phyloP scores from a whole-genome alignment of 2,888 invertebrate genomes.

The Trachelus stipa region DNA sequence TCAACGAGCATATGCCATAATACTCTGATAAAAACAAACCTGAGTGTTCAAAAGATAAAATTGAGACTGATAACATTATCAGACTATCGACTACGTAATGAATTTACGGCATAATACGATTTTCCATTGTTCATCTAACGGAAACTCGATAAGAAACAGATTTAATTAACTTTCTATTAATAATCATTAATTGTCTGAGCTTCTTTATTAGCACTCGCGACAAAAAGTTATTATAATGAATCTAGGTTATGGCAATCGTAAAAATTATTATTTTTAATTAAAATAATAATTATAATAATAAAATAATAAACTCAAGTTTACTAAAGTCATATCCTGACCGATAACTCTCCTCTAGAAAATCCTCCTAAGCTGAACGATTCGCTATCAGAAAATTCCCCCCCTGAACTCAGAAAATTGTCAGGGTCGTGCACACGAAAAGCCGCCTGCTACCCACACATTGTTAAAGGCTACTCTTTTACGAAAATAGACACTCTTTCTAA shows the following conservation, averaged over 20 bases:
- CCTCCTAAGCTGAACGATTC: not conserved
- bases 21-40: not conserved
- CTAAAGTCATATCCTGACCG: not conserved
- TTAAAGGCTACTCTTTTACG: not conserved
- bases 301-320: no score
- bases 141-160: not conserved
- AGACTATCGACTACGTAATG: not conserved
- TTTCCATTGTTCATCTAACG: not conserved
- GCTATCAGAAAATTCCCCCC: not conserved
- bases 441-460: not conserved
- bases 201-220: not conserved
- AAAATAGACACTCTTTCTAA: not conserved
- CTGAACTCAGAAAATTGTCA: not conserved
- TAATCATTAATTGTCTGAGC: not conserved
- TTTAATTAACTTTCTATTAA: not conserved
- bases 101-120: not conserved
- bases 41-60: not conserved
- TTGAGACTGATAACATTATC: not conserved
- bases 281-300: not conserved
- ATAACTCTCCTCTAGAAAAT: not conserved
- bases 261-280: not conserved
- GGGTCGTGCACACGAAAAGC: not conserved
- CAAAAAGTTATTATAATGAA: not conserved
- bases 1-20: not conserved
- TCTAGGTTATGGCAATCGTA: not conserved